phyloP scores from a whole-genome alignment of 2,888 invertebrate genomes.

The Xanthostigma xanthostigma region DNA sequence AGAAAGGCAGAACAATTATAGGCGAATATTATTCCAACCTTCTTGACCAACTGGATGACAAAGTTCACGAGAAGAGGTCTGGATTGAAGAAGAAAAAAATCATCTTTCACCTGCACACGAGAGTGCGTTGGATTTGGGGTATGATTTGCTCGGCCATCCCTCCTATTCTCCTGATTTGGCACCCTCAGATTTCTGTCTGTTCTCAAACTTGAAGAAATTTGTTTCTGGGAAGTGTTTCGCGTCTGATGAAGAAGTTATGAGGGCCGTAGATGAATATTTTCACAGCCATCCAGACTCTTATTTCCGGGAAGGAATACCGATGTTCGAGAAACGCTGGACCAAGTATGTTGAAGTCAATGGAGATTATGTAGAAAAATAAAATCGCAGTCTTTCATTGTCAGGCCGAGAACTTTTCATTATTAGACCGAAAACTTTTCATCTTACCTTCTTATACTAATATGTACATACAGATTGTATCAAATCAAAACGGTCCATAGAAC shows the following conservation, averaged over 20 bases:
- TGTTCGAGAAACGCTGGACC: slow-evolving; percentile 2
- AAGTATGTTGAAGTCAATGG: slow-evolving; percentile 5
- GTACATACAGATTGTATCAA: too few species aligned
- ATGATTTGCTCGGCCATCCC: slow-evolving; percentile 7
- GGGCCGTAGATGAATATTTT: neutral
- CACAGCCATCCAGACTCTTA: neutral
- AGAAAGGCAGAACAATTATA: slow-evolving; percentile 10
- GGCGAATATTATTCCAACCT: slow-evolving; percentile 7
- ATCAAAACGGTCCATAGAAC: too few species aligned
- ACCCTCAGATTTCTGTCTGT: slow-evolving; percentile 4
- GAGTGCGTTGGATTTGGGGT: slow-evolving; percentile 7
- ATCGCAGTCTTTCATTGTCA: too few species aligned
- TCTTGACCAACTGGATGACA: slow-evolving; percentile 7
- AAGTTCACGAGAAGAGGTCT: slow-evolving; percentile 9
- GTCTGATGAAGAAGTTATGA: neutral
- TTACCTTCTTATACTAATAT: too few species aligned
- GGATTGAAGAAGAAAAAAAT: slow-evolving; percentile 12
- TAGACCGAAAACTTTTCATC: too few species aligned
- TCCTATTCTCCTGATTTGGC: slow-evolving; percentile 6
- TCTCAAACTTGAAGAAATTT: too few species aligned
- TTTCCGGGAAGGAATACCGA: slow-evolving; percentile 6
- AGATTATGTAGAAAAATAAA: too few species aligned
- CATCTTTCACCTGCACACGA: slow-evolving; percentile 12
- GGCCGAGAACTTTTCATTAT: too few species aligned
- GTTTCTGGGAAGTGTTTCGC: neutral